These are phyloP conservation scores for Cuniculus paca DNA, from an alignment of 2,797 vertebrate species.

Conservation along the genomic window DNA sequence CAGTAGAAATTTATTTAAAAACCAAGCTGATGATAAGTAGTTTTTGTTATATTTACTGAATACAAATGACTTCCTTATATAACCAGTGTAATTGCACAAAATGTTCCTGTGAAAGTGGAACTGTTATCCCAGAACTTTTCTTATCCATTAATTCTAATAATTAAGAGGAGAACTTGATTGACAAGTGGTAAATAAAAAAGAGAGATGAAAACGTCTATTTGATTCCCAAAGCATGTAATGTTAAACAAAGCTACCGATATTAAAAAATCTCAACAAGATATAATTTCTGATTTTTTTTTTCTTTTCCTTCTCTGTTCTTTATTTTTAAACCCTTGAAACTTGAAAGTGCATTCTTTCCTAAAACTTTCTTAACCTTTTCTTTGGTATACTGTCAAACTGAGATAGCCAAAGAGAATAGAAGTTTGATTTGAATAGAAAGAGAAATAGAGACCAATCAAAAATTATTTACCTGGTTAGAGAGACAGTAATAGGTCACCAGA, in stretches of 20 bases:
- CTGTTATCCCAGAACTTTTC: neutral
- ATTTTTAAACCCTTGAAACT: conserved; percentile 20
- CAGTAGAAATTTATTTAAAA: neutral
- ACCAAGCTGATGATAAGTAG: neutral
- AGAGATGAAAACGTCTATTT: neutral
- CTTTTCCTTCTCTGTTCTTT: neutral
- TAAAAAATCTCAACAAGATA: neutral
- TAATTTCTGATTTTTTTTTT: conserved; percentile 39
- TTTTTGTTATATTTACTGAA: neutral
- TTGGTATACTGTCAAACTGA: conserved; percentile 16
- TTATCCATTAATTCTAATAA: neutral
- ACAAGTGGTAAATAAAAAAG: neutral
- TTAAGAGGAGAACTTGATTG: neutral
- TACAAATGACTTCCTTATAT: neutral
- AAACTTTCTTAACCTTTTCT: neutral
- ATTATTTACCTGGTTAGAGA: conserved; percentile 72
- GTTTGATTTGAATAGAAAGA: conserved; percentile 49
- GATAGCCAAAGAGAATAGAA: conserved; percentile 50
- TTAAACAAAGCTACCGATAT: neutral
- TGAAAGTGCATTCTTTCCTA: conserved; percentile 57
- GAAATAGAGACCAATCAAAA: conserved; percentile 50
- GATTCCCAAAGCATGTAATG: neutral
- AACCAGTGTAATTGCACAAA: neutral
- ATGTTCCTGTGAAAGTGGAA: neutral
- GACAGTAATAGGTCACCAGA: conserved; percentile 74